phyloP scores from a whole-genome alignment of 1,140 invertebrate species.

The Aphelinus atriplicis region DNA sequence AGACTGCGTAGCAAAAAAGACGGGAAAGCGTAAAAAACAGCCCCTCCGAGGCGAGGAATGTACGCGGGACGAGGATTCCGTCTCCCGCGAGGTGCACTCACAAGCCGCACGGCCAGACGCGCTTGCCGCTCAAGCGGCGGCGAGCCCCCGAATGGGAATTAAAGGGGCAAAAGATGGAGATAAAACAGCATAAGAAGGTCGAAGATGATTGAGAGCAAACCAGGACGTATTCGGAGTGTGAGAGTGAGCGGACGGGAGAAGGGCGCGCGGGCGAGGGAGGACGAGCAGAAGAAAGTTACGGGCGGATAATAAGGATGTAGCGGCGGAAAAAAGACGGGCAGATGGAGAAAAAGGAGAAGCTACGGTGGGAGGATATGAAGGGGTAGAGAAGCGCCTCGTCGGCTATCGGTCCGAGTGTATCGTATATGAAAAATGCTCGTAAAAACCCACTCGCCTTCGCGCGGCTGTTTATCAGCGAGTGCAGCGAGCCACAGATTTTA shows the following conservation, averaged over 20 bases:
- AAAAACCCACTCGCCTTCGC: background rate
- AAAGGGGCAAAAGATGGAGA: constrained; percentile 12
- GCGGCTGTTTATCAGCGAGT: constrained; percentile 1
- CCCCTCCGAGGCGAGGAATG: constrained; percentile 5
- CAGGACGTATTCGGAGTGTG: background rate
- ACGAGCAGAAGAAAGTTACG: background rate
- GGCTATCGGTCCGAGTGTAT: no score
- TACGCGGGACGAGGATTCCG: background rate
- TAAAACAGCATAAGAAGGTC: constrained; percentile 9
- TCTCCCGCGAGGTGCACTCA: constrained; percentile 4
- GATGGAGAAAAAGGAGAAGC: background rate
- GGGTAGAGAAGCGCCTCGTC: no score
- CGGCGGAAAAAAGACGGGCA: background rate
- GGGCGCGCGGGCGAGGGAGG: background rate
- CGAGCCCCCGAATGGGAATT: background rate
- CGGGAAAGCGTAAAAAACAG: background rate
- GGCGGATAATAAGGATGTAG: background rate
- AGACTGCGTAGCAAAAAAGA: constrained; percentile 3
- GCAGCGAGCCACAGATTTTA: background rate
- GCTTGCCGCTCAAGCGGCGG: background rate
- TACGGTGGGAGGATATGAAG: background rate
- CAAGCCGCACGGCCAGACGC: constrained; percentile 1
- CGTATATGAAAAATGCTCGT: background rate
- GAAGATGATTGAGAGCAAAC: constrained; percentile 16
- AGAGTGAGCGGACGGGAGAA: background rate